Conservation (phyloP, 2,797 vertebrate species). For the Malurus leucopterus region DNA sequence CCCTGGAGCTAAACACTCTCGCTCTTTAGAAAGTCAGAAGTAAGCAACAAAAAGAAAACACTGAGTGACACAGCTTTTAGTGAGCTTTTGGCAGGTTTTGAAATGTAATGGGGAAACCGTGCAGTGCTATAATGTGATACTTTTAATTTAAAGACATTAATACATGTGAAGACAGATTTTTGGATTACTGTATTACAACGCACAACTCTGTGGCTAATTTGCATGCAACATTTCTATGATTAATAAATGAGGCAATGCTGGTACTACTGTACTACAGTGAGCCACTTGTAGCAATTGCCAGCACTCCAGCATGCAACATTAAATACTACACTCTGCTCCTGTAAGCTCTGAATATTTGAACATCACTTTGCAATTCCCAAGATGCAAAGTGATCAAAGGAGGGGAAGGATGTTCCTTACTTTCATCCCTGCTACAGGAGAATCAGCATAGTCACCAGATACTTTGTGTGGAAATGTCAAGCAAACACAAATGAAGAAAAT, state of each 20-base stretch:
- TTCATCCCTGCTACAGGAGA: background rate
- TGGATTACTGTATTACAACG: background rate
- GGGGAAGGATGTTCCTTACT: background rate
- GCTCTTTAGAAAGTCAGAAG: background rate
- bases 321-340: background rate
- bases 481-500: background rate
- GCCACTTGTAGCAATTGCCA: background rate
- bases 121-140: background rate
- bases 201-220: conserved; percentile 8
- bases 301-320: background rate
- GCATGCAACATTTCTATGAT: background rate
- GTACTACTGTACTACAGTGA: background rate
- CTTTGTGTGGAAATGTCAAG: background rate
- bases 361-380: background rate
- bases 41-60: background rate
- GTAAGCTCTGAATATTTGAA: background rate
- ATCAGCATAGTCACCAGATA: background rate
- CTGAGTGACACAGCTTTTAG: background rate
- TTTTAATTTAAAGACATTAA: background rate
- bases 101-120: background rate
- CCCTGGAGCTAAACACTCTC: background rate
- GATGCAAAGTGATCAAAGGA: background rate
- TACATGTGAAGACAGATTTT: background rate
- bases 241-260: conserved; percentile 23
- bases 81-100: background rate